phyloP scores from a whole-genome alignment of 2,797 vertebrate genomes.

The Potorous gilbertii region DNA sequence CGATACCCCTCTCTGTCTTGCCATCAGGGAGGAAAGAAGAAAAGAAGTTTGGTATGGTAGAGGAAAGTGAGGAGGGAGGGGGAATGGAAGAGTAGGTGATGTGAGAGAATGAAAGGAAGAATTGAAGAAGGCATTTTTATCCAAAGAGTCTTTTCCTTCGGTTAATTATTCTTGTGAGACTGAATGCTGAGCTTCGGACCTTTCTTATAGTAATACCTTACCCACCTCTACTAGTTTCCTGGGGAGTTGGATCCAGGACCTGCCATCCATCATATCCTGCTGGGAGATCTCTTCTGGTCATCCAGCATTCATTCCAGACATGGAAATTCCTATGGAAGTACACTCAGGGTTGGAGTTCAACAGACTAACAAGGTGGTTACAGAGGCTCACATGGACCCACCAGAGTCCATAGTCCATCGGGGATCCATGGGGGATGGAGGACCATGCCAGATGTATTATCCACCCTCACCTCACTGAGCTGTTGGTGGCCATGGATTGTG shows the following conservation, averaged over 20 bases:
- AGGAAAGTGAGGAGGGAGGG: background rate
- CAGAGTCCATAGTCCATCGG: background rate
- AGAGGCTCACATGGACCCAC: no score
- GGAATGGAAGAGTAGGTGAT: background rate
- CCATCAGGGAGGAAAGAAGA: background rate
- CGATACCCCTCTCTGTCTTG: background rate
- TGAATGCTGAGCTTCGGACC: background rate
- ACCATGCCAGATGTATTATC: background rate
- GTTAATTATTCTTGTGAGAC: background rate
- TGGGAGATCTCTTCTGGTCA: slow-evolving; percentile 89
- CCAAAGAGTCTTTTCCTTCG: background rate
- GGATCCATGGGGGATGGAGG: background rate
- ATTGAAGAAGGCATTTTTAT: background rate
- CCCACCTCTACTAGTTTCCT: slow-evolving; percentile 90
- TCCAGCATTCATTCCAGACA: slow-evolving; percentile 93
- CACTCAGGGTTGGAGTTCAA: slow-evolving; percentile 34
- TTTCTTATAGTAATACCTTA: background rate
- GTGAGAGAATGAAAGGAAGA: background rate
- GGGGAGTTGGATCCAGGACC: slow-evolving; percentile 92
- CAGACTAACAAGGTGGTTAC: background rate
- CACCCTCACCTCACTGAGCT: background rate
- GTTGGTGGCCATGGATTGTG: background rate
- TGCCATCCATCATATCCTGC: slow-evolving; percentile 90
- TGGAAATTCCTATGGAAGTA: slow-evolving; percentile 91
- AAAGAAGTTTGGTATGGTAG: background rate